Evolutionary conservation across 2,797 vertebrate genomes (phyloP).

Genomic region (Diglossa cyanea): DNA sequence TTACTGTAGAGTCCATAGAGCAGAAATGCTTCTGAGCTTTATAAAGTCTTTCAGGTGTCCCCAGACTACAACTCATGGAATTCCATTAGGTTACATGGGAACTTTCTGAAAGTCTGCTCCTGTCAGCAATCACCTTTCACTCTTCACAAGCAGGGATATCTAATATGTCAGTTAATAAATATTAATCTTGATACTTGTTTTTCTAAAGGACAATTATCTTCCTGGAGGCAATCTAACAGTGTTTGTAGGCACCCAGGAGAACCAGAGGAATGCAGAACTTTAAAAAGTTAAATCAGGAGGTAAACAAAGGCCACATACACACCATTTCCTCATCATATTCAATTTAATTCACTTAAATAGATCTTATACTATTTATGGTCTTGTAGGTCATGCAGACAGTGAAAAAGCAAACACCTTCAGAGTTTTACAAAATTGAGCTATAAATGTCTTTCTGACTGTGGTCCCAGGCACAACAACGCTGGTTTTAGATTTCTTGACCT

Average conservation of each 20-base stretch:
- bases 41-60: background rate
- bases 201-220: background rate
- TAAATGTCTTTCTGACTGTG: background rate
- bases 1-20: background rate
- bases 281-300: background rate
- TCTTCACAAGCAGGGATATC: background rate
- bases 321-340: background rate
- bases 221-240: background rate
- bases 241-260: background rate
- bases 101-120: background rate
- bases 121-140: background rate
- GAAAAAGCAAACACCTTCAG: background rate
- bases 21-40: background rate
- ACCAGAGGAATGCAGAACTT: background rate
- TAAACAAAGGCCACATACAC: background rate
- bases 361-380: background rate
- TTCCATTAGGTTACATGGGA: background rate
- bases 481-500: background rate
- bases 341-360: background rate
- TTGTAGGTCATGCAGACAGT: background rate
- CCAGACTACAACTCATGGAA: background rate
- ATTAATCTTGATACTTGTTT: background rate
- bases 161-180: background rate
- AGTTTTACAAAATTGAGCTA: background rate
- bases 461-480: background rate